Evolutionary conservation across 2,113 vertebrate genomes (phyloP).

Genomic region (Corythaixoides concolor): DNA sequence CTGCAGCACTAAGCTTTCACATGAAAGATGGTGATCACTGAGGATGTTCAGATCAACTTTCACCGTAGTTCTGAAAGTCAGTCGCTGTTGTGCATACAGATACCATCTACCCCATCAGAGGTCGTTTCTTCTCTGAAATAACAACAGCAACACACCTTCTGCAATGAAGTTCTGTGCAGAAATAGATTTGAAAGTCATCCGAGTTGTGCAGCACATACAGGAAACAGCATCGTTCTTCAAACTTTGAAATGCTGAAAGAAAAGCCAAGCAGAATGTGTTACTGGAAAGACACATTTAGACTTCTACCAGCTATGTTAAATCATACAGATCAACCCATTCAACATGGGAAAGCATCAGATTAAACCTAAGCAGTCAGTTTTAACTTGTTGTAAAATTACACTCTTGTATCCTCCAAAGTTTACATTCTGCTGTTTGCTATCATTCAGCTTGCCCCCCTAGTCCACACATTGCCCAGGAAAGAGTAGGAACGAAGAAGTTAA

Average conservation of each 20-base stretch:
- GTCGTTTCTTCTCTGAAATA: neutral
- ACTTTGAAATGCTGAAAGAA: constrained; percentile 93
- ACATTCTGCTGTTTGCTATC: neutral
- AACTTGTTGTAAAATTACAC: neutral
- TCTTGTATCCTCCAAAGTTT: neutral
- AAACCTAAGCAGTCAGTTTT: neutral
- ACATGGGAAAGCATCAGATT: neutral
- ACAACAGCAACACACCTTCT: constrained; percentile 81
- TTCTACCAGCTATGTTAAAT: neutral
- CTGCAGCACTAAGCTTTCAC: neutral
- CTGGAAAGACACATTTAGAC: neutral
- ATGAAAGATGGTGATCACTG: neutral
- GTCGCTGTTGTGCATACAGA: neutral
- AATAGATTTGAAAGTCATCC: constrained; percentile 98
- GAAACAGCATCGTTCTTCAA: constrained; percentile 96
- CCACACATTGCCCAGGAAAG: neutral
- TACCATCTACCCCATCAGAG: neutral
- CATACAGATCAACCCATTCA: neutral
- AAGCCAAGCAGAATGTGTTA: neutral
- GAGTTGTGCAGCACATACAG: constrained; percentile 96
- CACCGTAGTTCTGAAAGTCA: neutral
- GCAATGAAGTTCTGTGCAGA: constrained; percentile 97
- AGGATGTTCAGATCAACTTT: neutral
- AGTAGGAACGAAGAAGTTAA: neutral
- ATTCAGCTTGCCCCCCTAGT: neutral